Base-by-base conservation (phyloP, 1,140 invertebrate genomes). In the Lysiphlebus fabarum region DNA sequence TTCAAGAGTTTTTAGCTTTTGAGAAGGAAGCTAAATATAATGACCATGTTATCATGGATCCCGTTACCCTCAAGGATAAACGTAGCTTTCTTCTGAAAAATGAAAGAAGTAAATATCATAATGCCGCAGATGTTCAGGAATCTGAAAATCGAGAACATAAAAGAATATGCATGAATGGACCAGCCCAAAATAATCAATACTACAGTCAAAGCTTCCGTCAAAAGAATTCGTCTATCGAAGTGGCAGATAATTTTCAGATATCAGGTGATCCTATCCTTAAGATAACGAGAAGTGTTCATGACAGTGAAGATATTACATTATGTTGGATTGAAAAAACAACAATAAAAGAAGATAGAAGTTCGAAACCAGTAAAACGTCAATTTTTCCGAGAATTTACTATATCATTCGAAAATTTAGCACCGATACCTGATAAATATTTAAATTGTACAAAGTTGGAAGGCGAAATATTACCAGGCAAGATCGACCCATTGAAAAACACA, bases 251-350 rank as follows among this genome's bases (percentile, higher is more conserved):
- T 1, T 58, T 64, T 12, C 43, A 58, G 5, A 8, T 60, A 2
- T 7, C 55, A 2, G 56, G 53, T 26, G 61, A 66, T 14, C 36
- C 56, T 7, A 54, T 59, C 17, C 57, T 34, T 6, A 65, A 56
- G 17, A 60, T 10, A 36, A 55, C 49, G 2, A 65, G 49, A 9
- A 69, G 60, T 40, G 54, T 68, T 7, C 59, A 67, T 48, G 50
- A 53, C 6, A 66, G 61, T 7, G 69, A 68, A 47, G 62, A 67
- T 26, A 62, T 69, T 33, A 65, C 66, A 9, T 17, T 71, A 4
- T 71, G 69, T 14, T 71, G 69, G 69, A 69, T 68, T 8, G 69
- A 71, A 36, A 63, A 49, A 17, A 67, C 51, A 36, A 71, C 66
- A 5, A 65, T 69, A 6, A 71, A 69, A 43, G 69, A 71, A 53